phyloP scores from a whole-genome alignment of 2,113 vertebrate genomes.

The Chrysochloris asiatica region DNA sequence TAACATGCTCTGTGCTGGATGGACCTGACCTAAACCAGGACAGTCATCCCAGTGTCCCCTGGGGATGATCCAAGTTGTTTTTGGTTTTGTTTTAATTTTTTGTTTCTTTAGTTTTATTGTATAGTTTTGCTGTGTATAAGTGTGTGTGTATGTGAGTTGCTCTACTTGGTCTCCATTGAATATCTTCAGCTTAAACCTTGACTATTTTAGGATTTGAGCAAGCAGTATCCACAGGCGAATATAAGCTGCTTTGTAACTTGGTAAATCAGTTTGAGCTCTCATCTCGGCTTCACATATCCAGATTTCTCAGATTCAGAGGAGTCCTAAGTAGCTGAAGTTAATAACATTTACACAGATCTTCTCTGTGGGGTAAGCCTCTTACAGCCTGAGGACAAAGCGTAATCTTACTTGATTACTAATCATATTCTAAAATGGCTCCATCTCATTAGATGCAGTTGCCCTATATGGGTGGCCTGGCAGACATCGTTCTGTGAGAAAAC shows the following conservation, averaged over 20 bases:
- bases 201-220: background rate
- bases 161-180: background rate
- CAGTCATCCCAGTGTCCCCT: fast-evolving
- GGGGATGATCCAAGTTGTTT: no score
- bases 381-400: slow-evolving; percentile 42
- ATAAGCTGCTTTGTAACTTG: slow-evolving; percentile 51
- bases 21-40: no score
- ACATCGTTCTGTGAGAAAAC: background rate
- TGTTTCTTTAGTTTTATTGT: background rate
- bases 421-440: background rate
- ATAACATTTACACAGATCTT: slow-evolving; percentile 60
- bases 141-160: no score
- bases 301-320: slow-evolving; percentile 49
- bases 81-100: background rate
- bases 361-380: slow-evolving; percentile 50
- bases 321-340: slow-evolving; percentile 64
- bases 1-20: fast-evolving
- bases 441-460: background rate
- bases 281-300: slow-evolving; percentile 35
- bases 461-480: background rate
- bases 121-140: no score
- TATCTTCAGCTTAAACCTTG: background rate
- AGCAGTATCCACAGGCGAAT: slow-evolving; percentile 10
- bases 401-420: slow-evolving; percentile 47
- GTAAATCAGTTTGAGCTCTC: slow-evolving; percentile 24